Evolutionary conservation across 2,797 vertebrate genomes (phyloP), one percentile per base, ranked within the genome.

Genomic region (Acanthopagrus latus): DNA sequence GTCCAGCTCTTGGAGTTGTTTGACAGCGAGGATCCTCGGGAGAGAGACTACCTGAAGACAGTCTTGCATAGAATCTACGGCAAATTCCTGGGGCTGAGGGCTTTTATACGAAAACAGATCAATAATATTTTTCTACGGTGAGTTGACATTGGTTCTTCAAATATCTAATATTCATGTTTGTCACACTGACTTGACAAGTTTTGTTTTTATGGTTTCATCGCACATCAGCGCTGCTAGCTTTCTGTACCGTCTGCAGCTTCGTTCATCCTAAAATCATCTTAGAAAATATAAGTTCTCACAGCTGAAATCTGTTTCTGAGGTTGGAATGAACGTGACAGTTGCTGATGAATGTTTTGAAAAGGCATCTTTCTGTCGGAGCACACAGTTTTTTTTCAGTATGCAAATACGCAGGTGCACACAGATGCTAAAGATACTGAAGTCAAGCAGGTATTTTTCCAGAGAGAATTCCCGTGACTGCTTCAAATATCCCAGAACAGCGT

Each of bases 101-200:
- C 98, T 97, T 99, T 99, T 99, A 99, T 99, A 96, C 97, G 98
- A 97, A 99, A 99, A 99, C 98, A 99, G 96, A 99, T 99, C 92
- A 99, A 99, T 96, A 99, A 99, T 99, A 99, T 99, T 99, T 99
- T 99, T 99, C 97, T 99, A 99, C 97, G 97, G 98, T 99, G 94
- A 98, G 97, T 77, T 0, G 0, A 71, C 54, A 16, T 41, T 0
- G 1, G 8, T 7, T 46, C 1, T 12, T n/a, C 2, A 52, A 66
- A 16, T 55, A 16, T 38, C 33, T 1, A 38, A 38, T 38, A 38
- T 38, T 38, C 33, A 33, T 38, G 33, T 38, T 38, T 38, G 7
- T 38, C 7, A 38, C 7, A 38, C 33, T 8, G 33, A 38, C 33
- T 38, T 33, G 33, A 33, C 33, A 33, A 7, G 33, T 33, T 33